phyloP scores from a whole-genome alignment of 2,113 vertebrate species.

The Caranx ignobilis region DNA sequence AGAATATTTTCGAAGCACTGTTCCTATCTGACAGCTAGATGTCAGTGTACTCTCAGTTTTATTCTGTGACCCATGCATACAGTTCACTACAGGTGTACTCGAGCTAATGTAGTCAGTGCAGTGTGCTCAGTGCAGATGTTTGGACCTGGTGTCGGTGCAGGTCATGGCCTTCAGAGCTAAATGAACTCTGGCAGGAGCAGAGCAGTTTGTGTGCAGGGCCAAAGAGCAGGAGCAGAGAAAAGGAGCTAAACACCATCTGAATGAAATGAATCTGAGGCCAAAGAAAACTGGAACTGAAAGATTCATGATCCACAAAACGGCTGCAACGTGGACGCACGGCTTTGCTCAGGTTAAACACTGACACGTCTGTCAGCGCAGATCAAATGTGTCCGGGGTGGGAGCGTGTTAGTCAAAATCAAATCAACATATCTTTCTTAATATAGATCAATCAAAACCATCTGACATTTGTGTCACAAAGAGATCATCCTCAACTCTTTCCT shows the following conservation, averaged over 20 bases:
- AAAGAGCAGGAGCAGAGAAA: background rate
- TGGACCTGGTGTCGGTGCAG: background rate
- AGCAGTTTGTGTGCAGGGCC: background rate
- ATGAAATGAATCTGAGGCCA: constrained; percentile 29
- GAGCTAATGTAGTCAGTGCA: background rate
- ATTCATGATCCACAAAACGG: constrained; percentile 29
- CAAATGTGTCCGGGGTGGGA: too few relatives aligned
- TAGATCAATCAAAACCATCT: too few relatives aligned
- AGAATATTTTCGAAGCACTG: background rate
- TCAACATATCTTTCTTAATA: too few relatives aligned
- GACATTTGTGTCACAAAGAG: too few relatives aligned
- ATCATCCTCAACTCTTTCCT: too few relatives aligned
- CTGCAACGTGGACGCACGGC: background rate
- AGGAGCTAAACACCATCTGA: constrained; percentile 8
- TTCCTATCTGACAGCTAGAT: constrained; percentile 32
- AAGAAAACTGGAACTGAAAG: constrained; percentile 10
- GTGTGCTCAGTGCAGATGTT: background rate
- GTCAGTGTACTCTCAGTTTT: background rate
- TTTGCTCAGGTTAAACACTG: background rate
- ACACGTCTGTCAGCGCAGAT: background rate
- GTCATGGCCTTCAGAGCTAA: background rate
- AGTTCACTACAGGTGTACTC: background rate
- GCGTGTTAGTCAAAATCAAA: too few relatives aligned
- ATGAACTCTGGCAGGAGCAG: constrained; percentile 4
- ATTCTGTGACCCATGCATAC: accelerated